These are phyloP conservation scores for Coracias cyanogaster DNA, from an alignment of 2,797 vertebrate species.

Conservation along the genomic window DNA sequence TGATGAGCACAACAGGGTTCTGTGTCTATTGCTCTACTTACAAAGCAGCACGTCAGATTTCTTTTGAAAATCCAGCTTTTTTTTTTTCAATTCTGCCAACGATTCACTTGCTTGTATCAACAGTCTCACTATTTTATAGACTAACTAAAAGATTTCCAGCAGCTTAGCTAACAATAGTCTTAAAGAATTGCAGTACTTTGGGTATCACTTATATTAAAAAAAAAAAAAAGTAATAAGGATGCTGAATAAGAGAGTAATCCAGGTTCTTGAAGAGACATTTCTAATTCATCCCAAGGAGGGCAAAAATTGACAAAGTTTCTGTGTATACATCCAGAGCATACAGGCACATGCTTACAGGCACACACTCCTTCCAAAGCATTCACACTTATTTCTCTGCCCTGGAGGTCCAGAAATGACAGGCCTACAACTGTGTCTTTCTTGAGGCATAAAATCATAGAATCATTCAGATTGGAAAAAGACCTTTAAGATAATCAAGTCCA, in stretches of 20 bases:
- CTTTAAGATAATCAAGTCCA: background rate
- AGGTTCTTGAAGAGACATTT: background rate
- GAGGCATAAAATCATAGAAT: background rate
- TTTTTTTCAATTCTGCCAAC: background rate
- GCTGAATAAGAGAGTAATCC: background rate
- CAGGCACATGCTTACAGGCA: background rate
- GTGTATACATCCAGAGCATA: background rate
- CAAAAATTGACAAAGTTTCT: background rate
- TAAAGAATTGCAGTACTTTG: background rate
- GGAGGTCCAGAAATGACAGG: background rate
- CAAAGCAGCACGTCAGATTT: background rate
- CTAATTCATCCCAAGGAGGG: background rate
- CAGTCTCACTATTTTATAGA: background rate
- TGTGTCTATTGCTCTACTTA: background rate
- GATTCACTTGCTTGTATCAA: background rate
- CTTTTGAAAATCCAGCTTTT: background rate
- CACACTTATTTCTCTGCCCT: background rate
- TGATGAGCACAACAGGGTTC: background rate
- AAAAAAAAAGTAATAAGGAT: background rate
- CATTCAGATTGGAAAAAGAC: background rate
- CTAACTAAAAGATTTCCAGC: background rate
- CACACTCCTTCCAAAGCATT: background rate
- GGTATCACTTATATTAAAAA: background rate
- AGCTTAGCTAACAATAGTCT: background rate
- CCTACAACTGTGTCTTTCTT: background rate